A percentile compares a stretch with the other conserved stretches of the same genome.
phyloP scores from a whole-genome alignment of 2,888 invertebrate species.

The Dascillus cervinus region DNA sequence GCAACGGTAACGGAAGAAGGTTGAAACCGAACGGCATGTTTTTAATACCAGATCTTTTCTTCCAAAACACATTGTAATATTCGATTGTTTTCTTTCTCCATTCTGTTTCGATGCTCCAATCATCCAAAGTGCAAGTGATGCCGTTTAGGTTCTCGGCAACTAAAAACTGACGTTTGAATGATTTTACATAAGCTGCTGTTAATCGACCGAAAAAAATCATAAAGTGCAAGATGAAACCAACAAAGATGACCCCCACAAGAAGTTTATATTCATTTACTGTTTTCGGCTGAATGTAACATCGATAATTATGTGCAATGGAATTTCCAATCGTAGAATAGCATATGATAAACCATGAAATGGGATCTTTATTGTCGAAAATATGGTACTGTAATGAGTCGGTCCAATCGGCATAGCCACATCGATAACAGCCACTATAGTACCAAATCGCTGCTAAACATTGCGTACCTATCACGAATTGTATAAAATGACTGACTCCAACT shows the following conservation, averaged over 20 bases:
- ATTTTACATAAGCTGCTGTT: constrained; percentile 14
- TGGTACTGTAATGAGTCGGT: constrained; percentile 6
- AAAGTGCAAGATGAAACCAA: constrained; percentile 15
- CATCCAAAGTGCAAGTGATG: constrained; percentile 10
- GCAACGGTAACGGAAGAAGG: constrained; percentile 43
- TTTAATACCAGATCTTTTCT: constrained; percentile 46
- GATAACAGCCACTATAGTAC: constrained; percentile 10
- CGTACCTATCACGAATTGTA: constrained; percentile 10
- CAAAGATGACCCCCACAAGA: constrained; percentile 11
- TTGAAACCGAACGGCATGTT: constrained; percentile 40
- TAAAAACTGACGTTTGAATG: constrained; percentile 14
- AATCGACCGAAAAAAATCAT: constrained; percentile 18
- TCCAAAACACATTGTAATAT: constrained; percentile 48
- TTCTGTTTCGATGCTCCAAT: constrained; percentile 12
- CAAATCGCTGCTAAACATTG: constrained; percentile 12
- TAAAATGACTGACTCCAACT: constrained; percentile 8
- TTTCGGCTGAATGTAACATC: constrained; percentile 8
- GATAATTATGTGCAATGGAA: constrained; percentile 10
- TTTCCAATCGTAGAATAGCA: constrained; percentile 7
- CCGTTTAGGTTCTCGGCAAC: constrained; percentile 14
- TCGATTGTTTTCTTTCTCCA: constrained; percentile 13
- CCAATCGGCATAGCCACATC: constrained; percentile 12
- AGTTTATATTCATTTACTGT: constrained; percentile 10
- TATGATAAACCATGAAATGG: constrained; percentile 12
- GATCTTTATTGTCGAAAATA: constrained; percentile 6